Percentiles rank a stretch among this genome's conserved stretches.
Evolutionary conservation across 1,140 invertebrate genomes (phyloP).

Genomic region (Eumeta japonica): DNA sequence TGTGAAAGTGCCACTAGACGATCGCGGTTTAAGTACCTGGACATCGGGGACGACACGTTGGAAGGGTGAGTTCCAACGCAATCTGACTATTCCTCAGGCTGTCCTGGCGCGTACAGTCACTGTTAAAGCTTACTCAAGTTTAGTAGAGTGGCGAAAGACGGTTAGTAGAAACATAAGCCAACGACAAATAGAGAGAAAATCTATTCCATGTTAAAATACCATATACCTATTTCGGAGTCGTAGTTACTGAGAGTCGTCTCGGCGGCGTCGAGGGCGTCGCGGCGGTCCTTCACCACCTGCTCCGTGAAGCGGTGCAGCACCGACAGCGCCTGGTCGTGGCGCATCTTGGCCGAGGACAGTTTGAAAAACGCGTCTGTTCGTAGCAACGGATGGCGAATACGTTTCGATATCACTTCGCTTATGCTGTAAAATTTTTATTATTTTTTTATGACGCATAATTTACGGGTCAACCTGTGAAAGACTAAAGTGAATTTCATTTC

Average conservation of each 20-base stretch:
- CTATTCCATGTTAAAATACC: neutral
- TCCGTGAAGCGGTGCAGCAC: constrained; percentile 69
- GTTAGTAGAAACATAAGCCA: too few relatives aligned
- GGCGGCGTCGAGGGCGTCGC: constrained; percentile 25
- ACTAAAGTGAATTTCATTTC: neutral
- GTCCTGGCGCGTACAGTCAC: too few relatives aligned
- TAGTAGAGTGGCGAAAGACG: neutral
- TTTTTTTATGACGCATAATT: too few relatives aligned
- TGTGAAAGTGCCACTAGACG: too few relatives aligned
- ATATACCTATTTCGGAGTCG: constrained; percentile 22
- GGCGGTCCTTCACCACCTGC: constrained; percentile 56
- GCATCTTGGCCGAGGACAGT: constrained; percentile 31
- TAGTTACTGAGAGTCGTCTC: constrained; percentile 20
- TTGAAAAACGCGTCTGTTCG: constrained; percentile 37
- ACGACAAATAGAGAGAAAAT: too few relatives aligned
- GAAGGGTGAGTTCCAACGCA: too few relatives aligned
- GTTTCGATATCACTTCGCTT: constrained; percentile 30
- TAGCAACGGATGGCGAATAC: constrained; percentile 39
- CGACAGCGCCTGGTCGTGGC: constrained; percentile 60
- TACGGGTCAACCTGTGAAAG: constrained; percentile 11
- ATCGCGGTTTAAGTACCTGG: too few relatives aligned
- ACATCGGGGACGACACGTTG: too few relatives aligned
- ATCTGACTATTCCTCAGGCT: too few relatives aligned
- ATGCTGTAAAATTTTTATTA: constrained; percentile 38
- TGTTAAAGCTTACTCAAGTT: too few relatives aligned